These are phyloP conservation scores for Lepilemur septentrionalis DNA, from an alignment of 2,797 vertebrate species.

Conservation along the genomic window DNA sequence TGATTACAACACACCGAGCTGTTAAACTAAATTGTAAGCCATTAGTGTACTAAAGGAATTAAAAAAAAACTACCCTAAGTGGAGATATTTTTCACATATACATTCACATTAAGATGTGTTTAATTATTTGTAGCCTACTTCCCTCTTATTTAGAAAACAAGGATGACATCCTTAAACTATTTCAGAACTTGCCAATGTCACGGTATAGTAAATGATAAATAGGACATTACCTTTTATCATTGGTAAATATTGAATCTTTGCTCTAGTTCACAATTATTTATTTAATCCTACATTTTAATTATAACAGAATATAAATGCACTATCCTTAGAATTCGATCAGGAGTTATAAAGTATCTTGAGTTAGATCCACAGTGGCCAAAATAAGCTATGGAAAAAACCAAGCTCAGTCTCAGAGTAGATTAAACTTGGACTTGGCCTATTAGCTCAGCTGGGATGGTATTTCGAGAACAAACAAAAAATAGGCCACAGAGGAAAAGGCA, in stretches of 20 bases:
- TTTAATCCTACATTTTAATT: constrained; percentile 35
- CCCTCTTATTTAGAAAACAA: constrained; percentile 63
- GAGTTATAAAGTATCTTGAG: not conserved
- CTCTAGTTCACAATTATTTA: constrained; percentile 41
- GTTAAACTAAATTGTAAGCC: constrained; percentile 70
- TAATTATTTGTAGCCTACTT: constrained; percentile 60
- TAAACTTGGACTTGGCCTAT: not conserved
- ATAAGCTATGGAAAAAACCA: not conserved
- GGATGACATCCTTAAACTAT: constrained; percentile 44
- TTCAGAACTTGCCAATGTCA: constrained; percentile 47
- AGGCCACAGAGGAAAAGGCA: not conserved
- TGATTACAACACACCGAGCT: constrained; percentile 73
- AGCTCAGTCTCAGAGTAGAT: not conserved
- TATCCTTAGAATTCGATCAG: not conserved
- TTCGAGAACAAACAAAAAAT: not conserved
- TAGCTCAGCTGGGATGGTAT: not conserved
- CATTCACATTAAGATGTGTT: constrained; percentile 50
- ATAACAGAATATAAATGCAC: constrained; percentile 29
- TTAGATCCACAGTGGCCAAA: constrained; percentile 11
- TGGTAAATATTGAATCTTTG: not conserved
- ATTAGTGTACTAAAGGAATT: constrained; percentile 63
- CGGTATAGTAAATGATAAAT: constrained; percentile 20
- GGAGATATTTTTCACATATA: constrained; percentile 69
- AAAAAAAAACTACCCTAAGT: constrained; percentile 52
- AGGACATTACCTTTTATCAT: constrained; percentile 28